Evolutionary conservation across 2,888 invertebrate genomes (phyloP), one percentile per base, ranked within the genome.

Genomic region (Eristalis pertinax): DNA sequence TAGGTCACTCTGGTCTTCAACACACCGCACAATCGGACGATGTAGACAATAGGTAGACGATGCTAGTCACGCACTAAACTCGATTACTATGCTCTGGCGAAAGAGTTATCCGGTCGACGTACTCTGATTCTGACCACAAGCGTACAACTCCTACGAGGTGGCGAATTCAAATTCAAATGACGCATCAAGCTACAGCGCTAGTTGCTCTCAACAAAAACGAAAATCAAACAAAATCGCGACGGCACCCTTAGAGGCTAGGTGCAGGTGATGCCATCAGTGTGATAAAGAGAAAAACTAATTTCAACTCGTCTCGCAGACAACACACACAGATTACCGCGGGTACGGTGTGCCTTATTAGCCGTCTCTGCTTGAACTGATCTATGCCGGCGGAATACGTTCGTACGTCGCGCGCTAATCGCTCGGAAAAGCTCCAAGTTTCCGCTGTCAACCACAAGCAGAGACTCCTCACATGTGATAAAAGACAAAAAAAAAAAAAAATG

Each of bases 311-410:
- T 4, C 60, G 24, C 11, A 22, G 24, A 26, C 60, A 43, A 43
- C 8, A 50, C 8, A 50, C 50, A 63, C 68, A 73, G 58, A 64
- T 72, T 50, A 26, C 65, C 58, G 26, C 62, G 50, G 35, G n/a
- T 43, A 50, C 73, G 60, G 67, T 43, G 43, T 76, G 60, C 56
- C 73, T 84, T 73, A 79, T 60, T 73, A 72, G 80, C 76, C 72
- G 76, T 75, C 79, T 84, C 43, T 60, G 79, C 79, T 80, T 72
- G 73, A 87, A 87, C 87, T 87, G 87, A 87, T 84, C 87, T 84
- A 73, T 69, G 74, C 68, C 63, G 74, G 78, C 73, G 63, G 41
- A 69, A 22, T 83, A 35, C 63, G 70, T 15, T 13, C 15, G 60
- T 7, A 26, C 60, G 60, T 32, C 8, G 60, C 19, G 73, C 19